Conservation (phyloP, 2,888 invertebrate species). For the Epinotia bilunana region DNA sequence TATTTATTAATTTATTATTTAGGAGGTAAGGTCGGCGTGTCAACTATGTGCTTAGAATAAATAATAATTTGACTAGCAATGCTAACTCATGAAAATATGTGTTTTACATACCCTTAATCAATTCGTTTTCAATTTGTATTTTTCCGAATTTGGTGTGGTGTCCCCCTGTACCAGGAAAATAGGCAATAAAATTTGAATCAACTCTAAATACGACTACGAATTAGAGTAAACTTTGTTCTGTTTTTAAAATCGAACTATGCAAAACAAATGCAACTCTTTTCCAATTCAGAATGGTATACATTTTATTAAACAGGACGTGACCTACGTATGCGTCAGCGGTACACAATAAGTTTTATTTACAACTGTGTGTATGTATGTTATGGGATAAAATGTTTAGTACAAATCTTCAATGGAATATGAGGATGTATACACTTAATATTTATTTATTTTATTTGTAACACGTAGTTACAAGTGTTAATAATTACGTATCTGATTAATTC, state of each 20-base stretch:
- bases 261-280: no score
- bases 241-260: no score
- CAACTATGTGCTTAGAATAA: background rate
- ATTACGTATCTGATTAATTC: background rate
- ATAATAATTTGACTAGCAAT: background rate
- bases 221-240: no score
- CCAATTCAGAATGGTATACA: no score
- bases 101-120: background rate
- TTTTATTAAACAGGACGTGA: no score
- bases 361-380: background rate
- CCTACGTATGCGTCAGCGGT: no score
- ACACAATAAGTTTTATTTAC: no score
- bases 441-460: background rate
- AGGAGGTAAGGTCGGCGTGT: background rate
- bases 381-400: background rate
- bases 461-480: conserved; percentile 1
- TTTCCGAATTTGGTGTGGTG: background rate
- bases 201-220: no score
- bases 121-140: background rate
- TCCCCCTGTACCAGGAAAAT: no score
- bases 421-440: background rate
- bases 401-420: background rate
- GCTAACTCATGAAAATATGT: background rate
- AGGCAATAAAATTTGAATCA: no score
- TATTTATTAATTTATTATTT: background rate